A percentile compares a stretch with the other conserved stretches of the same genome.
Evolutionary conservation across 35 echinoderm and acorn worm species (phyloP).

Genomic region (Lytechinus variegatus): DNA sequence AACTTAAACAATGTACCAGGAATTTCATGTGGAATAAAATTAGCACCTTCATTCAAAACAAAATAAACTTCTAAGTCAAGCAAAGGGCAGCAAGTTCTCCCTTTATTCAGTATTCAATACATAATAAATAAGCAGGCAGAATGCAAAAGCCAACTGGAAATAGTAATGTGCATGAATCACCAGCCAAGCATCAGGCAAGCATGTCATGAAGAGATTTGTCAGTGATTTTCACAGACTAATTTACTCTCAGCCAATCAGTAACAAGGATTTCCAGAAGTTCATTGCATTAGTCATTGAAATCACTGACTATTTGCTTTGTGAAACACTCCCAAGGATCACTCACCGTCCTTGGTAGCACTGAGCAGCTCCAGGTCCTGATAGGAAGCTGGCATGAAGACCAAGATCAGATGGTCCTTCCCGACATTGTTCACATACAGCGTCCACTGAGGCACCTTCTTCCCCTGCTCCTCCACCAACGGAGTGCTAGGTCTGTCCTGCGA

Average conservation of each 20-base stretch:
- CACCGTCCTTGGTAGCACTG: slow-evolving; percentile 35
- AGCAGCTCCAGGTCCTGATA: slow-evolving; percentile 79
- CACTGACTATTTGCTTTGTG: no score
- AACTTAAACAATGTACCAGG: neutral
- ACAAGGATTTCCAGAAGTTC: no score
- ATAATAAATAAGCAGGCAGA: neutral
- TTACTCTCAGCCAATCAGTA: no score
- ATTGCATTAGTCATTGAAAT: no score
- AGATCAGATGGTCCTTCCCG: slow-evolving; percentile 64
- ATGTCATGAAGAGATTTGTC: no score
- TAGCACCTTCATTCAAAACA: no score
- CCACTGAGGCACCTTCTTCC: slow-evolving; percentile 66
- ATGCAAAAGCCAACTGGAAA: neutral
- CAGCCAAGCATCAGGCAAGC: neutral
- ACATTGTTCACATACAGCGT: slow-evolving; percentile 72
- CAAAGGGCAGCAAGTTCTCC: neutral
- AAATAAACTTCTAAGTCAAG: no score
- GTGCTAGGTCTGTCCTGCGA: neutral
- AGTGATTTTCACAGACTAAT: no score
- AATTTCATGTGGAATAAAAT: neutral
- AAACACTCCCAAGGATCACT: neutral
- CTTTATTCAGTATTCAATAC: neutral
- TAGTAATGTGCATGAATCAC: neutral
- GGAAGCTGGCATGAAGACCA: slow-evolving; percentile 73
- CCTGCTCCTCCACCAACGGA: slow-evolving; percentile 28